phyloP scores from a whole-genome alignment of 2,113 vertebrate genomes.

The Mola mola region DNA sequence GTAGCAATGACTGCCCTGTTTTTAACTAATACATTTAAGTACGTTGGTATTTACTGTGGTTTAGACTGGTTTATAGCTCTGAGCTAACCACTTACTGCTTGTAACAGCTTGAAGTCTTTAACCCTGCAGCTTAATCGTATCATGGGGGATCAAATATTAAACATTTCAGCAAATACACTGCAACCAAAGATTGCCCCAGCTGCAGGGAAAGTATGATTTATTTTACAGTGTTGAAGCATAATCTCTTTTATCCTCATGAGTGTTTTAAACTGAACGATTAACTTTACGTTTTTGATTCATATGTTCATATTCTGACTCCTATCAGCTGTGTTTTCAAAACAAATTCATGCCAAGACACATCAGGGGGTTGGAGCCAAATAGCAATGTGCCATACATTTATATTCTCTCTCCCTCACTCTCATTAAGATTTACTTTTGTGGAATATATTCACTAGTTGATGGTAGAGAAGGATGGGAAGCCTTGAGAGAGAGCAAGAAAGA shows the following conservation, averaged over 20 bases:
- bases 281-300: slow-evolving; percentile 6
- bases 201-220: slow-evolving; percentile 1
- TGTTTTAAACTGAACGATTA: slow-evolving; percentile 7
- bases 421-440: not conserved
- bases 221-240: slow-evolving; percentile 10
- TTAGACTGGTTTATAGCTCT: not conserved
- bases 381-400: not conserved
- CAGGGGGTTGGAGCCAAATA: slow-evolving; percentile 12
- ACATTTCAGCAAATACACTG: not conserved
- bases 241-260: not conserved
- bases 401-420: not conserved
- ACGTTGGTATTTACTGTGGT: slow-evolving; percentile 12
- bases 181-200: not conserved
- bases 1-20: slow-evolving; percentile 59
- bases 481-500: not conserved
- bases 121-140: slow-evolving; percentile 5
- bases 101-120: slow-evolving; percentile 4
- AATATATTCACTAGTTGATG: slow-evolving; percentile 1
- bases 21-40: slow-evolving; percentile 11
- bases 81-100: not conserved
- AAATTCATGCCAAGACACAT: slow-evolving; percentile 11
- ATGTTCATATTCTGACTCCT: not conserved
- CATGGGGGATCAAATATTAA: not conserved
- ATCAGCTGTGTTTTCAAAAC: slow-evolving; percentile 14
- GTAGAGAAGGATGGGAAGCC: not conserved